These are phyloP conservation scores for Dexiosoma caninum DNA, from an alignment of 2,888 invertebrate species.

Conservation along the genomic window DNA sequence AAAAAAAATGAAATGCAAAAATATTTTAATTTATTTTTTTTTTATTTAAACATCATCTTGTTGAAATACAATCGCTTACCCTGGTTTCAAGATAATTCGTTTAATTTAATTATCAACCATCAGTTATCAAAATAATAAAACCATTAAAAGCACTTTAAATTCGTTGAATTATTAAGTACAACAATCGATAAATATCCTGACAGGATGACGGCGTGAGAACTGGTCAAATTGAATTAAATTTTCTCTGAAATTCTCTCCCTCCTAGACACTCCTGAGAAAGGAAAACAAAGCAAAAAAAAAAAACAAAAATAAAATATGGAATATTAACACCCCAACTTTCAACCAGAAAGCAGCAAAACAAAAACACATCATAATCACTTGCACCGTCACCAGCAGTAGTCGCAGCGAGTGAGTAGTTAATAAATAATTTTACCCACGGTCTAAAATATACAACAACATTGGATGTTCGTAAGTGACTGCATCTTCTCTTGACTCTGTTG, in stretches of 20 bases:
- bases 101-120: conserved; percentile 64
- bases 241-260: not conserved
- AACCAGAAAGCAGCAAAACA: conserved; percentile 54
- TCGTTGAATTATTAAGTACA: conserved; percentile 35
- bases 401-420: conserved; percentile 56
- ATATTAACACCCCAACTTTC: conserved; percentile 42
- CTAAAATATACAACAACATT: not conserved
- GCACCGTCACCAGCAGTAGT: conserved; percentile 18
- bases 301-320: too few species aligned
- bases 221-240: conserved; percentile 61
- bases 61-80: too few species aligned
- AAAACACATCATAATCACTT: conserved; percentile 33
- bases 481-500: conserved; percentile 44
- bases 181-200: conserved; percentile 50
- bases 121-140: conserved; percentile 63
- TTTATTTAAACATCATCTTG: too few species aligned
- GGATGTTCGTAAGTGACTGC: not conserved
- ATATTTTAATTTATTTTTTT: too few species aligned
- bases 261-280: conserved; percentile 25
- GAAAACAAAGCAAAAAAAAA: conserved; percentile 24
- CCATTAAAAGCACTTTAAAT: conserved; percentile 50
- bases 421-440: conserved; percentile 69
- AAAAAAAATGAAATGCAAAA: not conserved
- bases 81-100: not conserved
- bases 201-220: conserved; percentile 68